Evolutionary conservation across 2,888 invertebrate species (phyloP), one percentile per base, ranked within the genome.

Genomic region (Trissonchulus latispiculum): DNA sequence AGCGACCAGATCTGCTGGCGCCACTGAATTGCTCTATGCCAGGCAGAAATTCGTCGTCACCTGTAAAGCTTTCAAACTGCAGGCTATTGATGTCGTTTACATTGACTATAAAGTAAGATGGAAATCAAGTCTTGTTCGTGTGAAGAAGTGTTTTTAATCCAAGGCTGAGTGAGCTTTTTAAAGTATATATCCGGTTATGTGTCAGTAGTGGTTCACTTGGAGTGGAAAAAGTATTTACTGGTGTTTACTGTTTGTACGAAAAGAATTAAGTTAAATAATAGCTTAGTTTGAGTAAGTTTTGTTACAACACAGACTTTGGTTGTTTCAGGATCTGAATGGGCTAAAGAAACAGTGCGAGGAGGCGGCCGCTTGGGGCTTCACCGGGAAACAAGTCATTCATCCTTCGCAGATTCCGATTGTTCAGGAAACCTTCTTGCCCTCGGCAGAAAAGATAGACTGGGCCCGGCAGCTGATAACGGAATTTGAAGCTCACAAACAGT

Each of bases 51-150:
- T 89, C 75, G 87, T 90, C 18, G 82, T 87, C 59, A 84, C 87
- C n/a, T 89, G 89, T 0, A 89, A 89, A 83, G 88, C 89, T 1
- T 89, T 86, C 79, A 81, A 84, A 75, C 80, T 89, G 36, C 89
- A 89, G 82, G 88, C 89, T 0, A 89, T 89, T 75, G 89, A 89
- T 81, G 85, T 88, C 84, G 90, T 90, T 36, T 87, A 88, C 81
- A 89, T 89, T 74, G 87, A 89, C 80, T 88, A 87, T 78, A 87
- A 89, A 86, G 48, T 48, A n/a, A n/a, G n/a, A n/a, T n/a, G n/a
- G n/a, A n/a, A n/a, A n/a, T n/a, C n/a, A n/a, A n/a, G n/a, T n/a
- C n/a, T n/a, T n/a, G n/a, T n/a, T n/a, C n/a, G n/a, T n/a, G n/a
- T n/a, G n/a, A n/a, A n/a, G n/a, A n/a, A n/a, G n/a, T n/a, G n/a